These are phyloP conservation scores for Holothuria scabra DNA, from an alignment of 53 echinoderm and acorn worm genomes.

Conservation along the genomic window DNA sequence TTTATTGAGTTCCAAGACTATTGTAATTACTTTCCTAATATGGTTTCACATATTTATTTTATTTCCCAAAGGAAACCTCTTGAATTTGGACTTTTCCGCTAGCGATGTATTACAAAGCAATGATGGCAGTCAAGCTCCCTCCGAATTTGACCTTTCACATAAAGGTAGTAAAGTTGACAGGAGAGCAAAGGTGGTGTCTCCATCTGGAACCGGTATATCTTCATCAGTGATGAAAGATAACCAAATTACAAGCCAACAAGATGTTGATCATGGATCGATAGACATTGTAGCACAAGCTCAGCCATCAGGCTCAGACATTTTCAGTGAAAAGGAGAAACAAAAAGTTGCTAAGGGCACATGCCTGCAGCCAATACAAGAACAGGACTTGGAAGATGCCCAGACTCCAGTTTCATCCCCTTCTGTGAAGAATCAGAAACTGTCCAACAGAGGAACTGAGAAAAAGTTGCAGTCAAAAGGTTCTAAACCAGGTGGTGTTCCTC, in stretches of 20 bases:
- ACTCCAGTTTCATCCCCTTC: too few relatives aligned
- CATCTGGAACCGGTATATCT: background rate
- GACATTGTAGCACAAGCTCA: constrained; percentile 65
- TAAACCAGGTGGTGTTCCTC: background rate
- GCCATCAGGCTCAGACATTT: background rate
- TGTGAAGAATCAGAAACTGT: background rate
- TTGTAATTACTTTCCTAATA: background rate
- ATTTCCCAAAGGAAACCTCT: constrained; percentile 19
- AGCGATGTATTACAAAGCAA: background rate
- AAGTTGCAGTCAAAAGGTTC: background rate
- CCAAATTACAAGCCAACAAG: constrained; percentile 18
- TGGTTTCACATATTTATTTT: background rate
- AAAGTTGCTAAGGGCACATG: background rate
- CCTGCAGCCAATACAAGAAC: constrained; percentile 24
- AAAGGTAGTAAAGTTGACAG: background rate
- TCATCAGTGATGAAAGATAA: background rate
- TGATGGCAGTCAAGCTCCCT: background rate
- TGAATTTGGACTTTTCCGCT: constrained; percentile 28
- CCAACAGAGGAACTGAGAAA: background rate
- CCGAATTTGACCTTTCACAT: background rate
- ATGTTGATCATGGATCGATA: constrained; percentile 57
- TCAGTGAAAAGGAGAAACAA: background rate
- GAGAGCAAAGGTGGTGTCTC: constrained; percentile 15
- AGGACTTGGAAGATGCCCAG: background rate
- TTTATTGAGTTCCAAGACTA: too few relatives aligned